These are phyloP conservation scores for Aplodontia rufa DNA, from an alignment of 2,113 vertebrate genomes.

Conservation along the genomic window DNA sequence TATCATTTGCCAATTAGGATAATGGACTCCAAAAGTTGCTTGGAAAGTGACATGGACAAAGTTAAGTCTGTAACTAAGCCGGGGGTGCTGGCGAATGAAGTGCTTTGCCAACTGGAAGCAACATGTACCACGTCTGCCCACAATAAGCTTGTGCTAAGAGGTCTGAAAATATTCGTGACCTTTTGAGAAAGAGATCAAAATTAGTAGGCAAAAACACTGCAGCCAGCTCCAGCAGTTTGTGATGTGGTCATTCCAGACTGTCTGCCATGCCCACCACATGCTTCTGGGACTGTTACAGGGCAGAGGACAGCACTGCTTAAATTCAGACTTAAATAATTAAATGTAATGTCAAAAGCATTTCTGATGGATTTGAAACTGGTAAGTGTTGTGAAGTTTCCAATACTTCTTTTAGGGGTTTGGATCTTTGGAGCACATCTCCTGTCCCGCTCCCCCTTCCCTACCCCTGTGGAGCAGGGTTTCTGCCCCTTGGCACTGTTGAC, in stretches of 20 bases:
- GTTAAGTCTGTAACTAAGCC: constrained; percentile 46
- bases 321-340: constrained; percentile 26
- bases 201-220: constrained; percentile 61
- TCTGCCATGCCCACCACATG: constrained; percentile 48
- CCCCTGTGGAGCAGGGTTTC: neutral
- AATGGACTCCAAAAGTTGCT: constrained; percentile 52
- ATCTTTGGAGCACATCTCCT: neutral
- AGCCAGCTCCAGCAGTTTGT: constrained; percentile 36
- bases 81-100: constrained; percentile 32
- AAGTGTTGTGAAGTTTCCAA: neutral
- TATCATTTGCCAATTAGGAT: constrained; percentile 74
- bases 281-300: neutral
- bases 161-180: constrained; percentile 78
- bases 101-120: constrained; percentile 61
- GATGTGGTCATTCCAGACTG: constrained; percentile 59
- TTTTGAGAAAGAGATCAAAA: constrained; percentile 79
- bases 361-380: neutral
- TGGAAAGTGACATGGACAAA: constrained; percentile 58
- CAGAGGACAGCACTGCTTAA: neutral
- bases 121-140: constrained; percentile 10
- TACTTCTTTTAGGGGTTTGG: neutral
- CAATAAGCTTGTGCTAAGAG: constrained; percentile 58
- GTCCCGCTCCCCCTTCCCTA: neutral
- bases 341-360: neutral
- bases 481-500: neutral